Evolutionary conservation across 1,140 invertebrate species (phyloP).

Genomic region (Temnothorax longispinosus): DNA sequence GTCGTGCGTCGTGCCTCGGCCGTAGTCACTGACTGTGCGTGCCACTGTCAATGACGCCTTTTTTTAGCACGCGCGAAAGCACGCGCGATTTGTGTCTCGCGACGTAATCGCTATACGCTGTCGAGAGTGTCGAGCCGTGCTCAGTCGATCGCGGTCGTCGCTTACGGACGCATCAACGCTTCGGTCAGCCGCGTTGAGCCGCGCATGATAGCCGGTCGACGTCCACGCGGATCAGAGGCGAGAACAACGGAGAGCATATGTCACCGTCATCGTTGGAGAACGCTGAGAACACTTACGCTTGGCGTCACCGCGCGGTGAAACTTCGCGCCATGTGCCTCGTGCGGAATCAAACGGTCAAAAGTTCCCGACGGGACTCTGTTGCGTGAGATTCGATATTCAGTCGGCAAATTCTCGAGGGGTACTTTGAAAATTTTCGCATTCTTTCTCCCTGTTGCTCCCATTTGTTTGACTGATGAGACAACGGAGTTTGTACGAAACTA

Average conservation of each 20-base stretch:
- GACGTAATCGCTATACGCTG: constrained; percentile 5
- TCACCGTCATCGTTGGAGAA: not conserved
- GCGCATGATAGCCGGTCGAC: not conserved
- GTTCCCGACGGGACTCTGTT: not conserved
- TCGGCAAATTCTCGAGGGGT: not conserved
- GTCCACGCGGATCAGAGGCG: not conserved
- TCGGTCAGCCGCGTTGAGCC: too few relatives aligned
- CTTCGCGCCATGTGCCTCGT: constrained; percentile 6
- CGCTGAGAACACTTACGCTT: not conserved
- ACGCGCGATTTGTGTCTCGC: constrained; percentile 1
- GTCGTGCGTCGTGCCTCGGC: not conserved
- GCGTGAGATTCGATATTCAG: not conserved
- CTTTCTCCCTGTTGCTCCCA: too few relatives aligned
- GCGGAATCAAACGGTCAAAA: not conserved
- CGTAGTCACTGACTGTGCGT: not conserved
- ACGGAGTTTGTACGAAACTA: not conserved
- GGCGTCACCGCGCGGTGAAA: constrained; percentile 11
- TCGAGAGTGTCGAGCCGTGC: not conserved
- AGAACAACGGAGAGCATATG: not conserved
- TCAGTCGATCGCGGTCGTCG: constrained; percentile 51
- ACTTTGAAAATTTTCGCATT: not conserved
- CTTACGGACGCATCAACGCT: not conserved
- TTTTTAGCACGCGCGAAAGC: not conserved
- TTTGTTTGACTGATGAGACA: not conserved
- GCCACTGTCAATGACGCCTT: constrained; percentile 10